Base-by-base conservation (phyloP, 2,888 invertebrate genomes). In the Gnatocerus cornutus region DNA sequence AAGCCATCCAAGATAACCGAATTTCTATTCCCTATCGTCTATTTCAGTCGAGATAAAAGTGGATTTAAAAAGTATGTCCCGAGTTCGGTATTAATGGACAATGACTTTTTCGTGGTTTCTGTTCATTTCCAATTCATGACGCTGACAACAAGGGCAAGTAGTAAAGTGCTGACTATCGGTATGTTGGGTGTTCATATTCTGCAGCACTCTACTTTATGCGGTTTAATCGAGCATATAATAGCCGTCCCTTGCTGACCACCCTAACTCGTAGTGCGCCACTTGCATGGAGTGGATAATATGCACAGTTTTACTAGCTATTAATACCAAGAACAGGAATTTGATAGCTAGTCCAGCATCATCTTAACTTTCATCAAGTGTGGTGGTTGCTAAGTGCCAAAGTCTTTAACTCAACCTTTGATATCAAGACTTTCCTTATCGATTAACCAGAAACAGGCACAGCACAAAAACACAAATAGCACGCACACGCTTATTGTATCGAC, bases 171-270 rank as follows among this genome's bases (percentile, higher is more conserved):
- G 79, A 77, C 77, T 76, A 72, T 72, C 67, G 71, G 64, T 71
- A 69, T 70, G 71, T 69, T 72, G 71, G 75, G 74, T 76, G 78
- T 78, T 79, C 80, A 80, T 80, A 80, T 80, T 80, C 79, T 73
- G 73, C 73, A 73, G 77, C 77, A 73, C 78, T 78, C 77, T 78
- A 81, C 77, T 80, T 81, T 79, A 80, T 81, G 80, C 75, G 81
- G 82, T 81, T 82, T 82, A 82, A 83, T 83, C 81, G 82, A 80
- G 80, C 81, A 78, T 81, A 78, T 81, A 83, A 83, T 81, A 80
- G 79, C 76, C 76, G 75, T 76, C 78, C 79, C 78, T 75, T 76
- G 78, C 78, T 81, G 82, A 81, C 82, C 82, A 77, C 74, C 74
- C 76, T 69, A 66, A 69, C 75, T 74, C 76, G 71, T 76, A 73